Evolutionary conservation across 2,888 invertebrate genomes (phyloP), one percentile per base, ranked within the genome.

Genomic region (Platynereis dumerilii): DNA sequence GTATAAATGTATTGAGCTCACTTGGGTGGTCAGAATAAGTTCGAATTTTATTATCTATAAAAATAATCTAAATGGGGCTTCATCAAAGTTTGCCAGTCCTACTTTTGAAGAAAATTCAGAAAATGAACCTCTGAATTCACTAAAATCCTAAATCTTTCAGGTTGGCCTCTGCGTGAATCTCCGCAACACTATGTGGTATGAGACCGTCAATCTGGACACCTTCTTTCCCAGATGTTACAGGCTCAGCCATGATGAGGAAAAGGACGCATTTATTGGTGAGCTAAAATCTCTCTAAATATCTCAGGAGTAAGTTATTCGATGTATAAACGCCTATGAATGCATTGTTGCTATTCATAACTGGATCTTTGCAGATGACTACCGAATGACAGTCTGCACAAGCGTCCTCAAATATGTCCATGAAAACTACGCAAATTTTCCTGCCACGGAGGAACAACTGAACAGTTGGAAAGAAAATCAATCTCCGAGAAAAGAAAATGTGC

Each of bases 191-290:
- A 70, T 67, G 12, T 77, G 77, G 77, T 77, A 67, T 64, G 67
- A 76, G 58, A 55, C 65, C 12, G 68, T 67, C 17, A 89, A 92
- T 26, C 89, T 93, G 0, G 86, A 90, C 71, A 90, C 92, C 2
- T 90, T 90, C 72, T 94, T 93, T 81, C 94, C 94, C 0, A 88
- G 94, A 27, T 93, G 93, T 79, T 94, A 92, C 85, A 89, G 90
- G 84, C 88, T 93, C 20, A 72, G 72, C 56, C 72, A 73, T 60
- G 75, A 76, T 52, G 77, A 77, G 24, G 77, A 77, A 53, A 77
- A 76, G 57, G 69, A 70, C 26, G 72, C 74, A 12, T 76, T 77
- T 56, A 71, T 74, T 24, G 74, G 76, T 76, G n/a, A 62, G 66
- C 55, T 17, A 55, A n/a, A n/a, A n/a, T n/a, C n/a, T n/a, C n/a